Evolutionary conservation across 2,797 vertebrate genomes (phyloP), one percentile per base, ranked within the genome.

Genomic region (Chloroceryle amazona): DNA sequence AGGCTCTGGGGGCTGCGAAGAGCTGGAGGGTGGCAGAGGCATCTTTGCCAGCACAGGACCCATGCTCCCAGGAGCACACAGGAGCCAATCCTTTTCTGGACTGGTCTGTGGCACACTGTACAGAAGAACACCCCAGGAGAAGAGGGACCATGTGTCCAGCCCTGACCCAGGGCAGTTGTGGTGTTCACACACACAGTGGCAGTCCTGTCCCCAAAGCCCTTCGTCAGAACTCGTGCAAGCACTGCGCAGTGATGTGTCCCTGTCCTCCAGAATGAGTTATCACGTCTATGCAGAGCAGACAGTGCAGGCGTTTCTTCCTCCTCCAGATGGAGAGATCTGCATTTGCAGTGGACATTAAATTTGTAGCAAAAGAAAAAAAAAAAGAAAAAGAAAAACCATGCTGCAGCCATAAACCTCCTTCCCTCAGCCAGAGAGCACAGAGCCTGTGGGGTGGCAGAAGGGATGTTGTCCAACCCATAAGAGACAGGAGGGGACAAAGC

Each of bases 331-430:
- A 79, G 84, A 86, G 86, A 92, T 84, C 73, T 92, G 81, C 87
- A 76, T 91, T 91, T 76, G 71, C 93, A 74, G 84, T 60, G 87
- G 63, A 61, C 79, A 79, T 73, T 61, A 94, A 93, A 81, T 52
- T 41, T 5, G 1, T 37, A 47, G 79, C 61, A 41, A 86, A 42
- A 44, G 22, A 57, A 63, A 67, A 60, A 86, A 81, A 76, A 81
- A 55, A 17, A 13, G 61, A 23, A 52, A 17, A 21, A 65, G 21
- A 31, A n/a, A 71, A 65, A 15, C 5, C 1, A 1, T 55, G 39
- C 81, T 92, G 84, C 93, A 94, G 72, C 47, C 72, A 71, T 63
- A 82, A 91, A 80, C 31, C 16, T 80, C 55, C 86, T n/a, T 85
- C 39, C 42, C 51, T 76, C 37, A 66, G n/a, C 31, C 21, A 4